phyloP scores from a whole-genome alignment of 2,797 vertebrate species.

The Tiaroga cobitis region DNA sequence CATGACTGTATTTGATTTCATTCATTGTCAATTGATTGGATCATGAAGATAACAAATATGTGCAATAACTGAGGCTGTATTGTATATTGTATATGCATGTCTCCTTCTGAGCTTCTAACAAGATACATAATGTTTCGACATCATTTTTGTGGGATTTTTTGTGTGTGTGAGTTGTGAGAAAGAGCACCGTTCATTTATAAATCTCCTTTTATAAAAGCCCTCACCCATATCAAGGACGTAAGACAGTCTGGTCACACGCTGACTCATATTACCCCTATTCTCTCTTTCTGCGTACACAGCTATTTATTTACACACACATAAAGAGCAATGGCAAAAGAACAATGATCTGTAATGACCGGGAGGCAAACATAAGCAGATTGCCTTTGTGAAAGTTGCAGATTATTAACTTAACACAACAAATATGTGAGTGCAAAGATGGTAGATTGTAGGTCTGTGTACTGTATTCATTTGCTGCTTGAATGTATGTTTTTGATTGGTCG shows the following conservation, averaged over 20 bases:
- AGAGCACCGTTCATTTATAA: neutral
- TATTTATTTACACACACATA: conserved; percentile 63
- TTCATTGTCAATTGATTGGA: neutral
- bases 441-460: conserved; percentile 1
- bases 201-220: neutral
- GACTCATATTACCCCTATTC: conserved; percentile 42
- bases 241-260: conserved; percentile 38
- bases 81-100: no score
- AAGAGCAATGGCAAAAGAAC: conserved; percentile 23
- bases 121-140: no score
- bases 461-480: neutral
- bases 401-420: neutral
- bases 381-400: conserved; percentile 18
- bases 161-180: neutral
- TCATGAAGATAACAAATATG: neutral
- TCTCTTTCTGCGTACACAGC: neutral
- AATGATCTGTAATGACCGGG: neutral
- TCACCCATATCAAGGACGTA: neutral
- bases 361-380: conserved; percentile 22
- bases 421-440: conserved; percentile 25
- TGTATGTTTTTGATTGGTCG: neutral
- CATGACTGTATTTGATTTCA: neutral
- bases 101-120: no score
- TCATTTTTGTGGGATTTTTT: no score
- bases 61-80: no score